phyloP scores from a whole-genome alignment of 2,797 vertebrate genomes.

The Schizothorax lantsangensis region DNA sequence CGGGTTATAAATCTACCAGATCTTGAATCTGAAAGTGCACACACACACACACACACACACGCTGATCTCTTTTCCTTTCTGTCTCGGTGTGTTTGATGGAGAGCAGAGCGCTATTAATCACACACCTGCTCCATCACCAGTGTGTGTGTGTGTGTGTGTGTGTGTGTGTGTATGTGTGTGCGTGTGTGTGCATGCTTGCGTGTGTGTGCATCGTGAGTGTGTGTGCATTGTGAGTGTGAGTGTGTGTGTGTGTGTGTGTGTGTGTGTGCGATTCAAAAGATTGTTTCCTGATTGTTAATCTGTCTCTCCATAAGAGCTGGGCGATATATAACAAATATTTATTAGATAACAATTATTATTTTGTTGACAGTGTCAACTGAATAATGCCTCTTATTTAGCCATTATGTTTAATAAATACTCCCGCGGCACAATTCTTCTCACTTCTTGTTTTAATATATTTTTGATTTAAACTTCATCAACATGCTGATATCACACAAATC shows the following conservation, averaged over 20 bases:
- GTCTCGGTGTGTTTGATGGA: neutral
- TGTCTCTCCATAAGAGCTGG: neutral
- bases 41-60: neutral
- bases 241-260: neutral
- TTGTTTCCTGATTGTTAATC: neutral
- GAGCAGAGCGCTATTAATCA: constrained; percentile 5
- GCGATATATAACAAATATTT: neutral
- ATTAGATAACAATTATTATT: neutral
- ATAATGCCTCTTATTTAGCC: neutral
- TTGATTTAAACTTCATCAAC: neutral
- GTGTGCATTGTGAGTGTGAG: too few species aligned
- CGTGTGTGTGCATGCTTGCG: neutral
- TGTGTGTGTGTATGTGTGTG: neutral
- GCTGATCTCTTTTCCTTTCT: neutral
- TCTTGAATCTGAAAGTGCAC: neutral
- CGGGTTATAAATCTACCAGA: neutral
- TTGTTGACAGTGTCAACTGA: neutral
- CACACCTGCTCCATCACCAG: neutral
- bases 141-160: neutral
- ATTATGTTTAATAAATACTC: neutral
- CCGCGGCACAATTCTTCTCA: neutral
- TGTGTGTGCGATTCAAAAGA: neutral
- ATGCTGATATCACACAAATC: neutral
- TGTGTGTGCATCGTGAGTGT: neutral
- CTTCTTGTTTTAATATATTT: neutral